These are phyloP conservation scores for Lithosia quadra DNA, from an alignment of 2,888 invertebrate species.

Conservation along the genomic window DNA sequence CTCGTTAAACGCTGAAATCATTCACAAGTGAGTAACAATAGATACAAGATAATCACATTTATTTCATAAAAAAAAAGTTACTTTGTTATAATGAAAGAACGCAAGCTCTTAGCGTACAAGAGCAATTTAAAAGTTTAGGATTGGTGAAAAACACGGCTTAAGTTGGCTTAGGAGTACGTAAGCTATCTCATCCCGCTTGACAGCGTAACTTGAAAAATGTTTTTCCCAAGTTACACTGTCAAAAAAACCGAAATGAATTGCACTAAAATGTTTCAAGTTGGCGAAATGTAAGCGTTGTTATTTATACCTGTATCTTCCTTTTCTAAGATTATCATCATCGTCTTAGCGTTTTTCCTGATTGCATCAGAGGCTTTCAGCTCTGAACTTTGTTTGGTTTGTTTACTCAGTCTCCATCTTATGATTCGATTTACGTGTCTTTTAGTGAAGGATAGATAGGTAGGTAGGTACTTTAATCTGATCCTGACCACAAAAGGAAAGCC, in stretches of 20 bases:
- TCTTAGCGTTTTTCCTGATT: too few species aligned
- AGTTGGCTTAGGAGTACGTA: not conserved
- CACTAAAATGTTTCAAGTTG: not conserved
- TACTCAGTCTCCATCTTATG: too few species aligned
- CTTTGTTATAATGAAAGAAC: not conserved
- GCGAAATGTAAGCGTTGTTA: not conserved
- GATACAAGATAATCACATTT: not conserved
- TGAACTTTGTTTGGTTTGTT: too few species aligned
- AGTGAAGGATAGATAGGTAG: too few species aligned
- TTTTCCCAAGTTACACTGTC: not conserved
- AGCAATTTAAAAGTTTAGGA: conserved; percentile 5
- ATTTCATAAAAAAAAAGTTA: not conserved
- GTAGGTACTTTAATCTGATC: too few species aligned
- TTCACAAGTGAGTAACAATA: not conserved
- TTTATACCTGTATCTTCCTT: not conserved
- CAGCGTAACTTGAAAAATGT: not conserved
- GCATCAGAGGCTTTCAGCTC: too few species aligned
- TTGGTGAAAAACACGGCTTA: not conserved
- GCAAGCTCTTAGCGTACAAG: not conserved
- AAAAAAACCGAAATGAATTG: not conserved
- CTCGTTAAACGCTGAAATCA: not conserved
- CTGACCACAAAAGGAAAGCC: too few species aligned
- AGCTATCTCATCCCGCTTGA: not conserved
- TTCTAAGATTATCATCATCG: too few species aligned
- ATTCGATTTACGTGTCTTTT: too few species aligned